Conservation (phyloP, 2,797 vertebrate genomes). For the Setipinna tenuifilis region DNA sequence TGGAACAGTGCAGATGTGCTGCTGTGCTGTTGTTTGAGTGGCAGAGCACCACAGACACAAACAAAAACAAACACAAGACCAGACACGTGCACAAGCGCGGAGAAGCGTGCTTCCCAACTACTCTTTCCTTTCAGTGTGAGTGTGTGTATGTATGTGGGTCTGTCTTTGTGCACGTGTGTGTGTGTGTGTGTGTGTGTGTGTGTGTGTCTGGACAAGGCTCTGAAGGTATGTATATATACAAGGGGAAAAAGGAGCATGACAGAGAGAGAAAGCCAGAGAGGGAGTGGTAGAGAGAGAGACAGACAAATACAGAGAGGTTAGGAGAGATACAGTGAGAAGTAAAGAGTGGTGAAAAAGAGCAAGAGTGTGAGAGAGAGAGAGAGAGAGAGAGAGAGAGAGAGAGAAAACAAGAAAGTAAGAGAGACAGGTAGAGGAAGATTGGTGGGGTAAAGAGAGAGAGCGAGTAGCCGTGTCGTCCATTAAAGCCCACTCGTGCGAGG, state of each 20-base stretch:
- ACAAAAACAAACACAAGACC: not conserved
- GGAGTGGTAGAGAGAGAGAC: too few species aligned
- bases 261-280: too few species aligned
- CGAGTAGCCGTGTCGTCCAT: not conserved
- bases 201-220: too few species aligned
- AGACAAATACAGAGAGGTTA: not conserved
- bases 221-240: too few species aligned
- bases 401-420: too few species aligned
- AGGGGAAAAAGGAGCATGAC: too few species aligned
- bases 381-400: too few species aligned
- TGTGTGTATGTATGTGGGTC: not conserved
- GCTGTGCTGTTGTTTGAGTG: not conserved
- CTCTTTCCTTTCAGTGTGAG: not conserved
- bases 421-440: not conserved
- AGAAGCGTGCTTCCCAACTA: not conserved
- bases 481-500: not conserved
- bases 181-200: not conserved
- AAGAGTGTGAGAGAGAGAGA: too few species aligned
- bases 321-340: not conserved
- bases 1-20: not conserved
- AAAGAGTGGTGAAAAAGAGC: too few species aligned
- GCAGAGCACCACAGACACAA: not conserved
- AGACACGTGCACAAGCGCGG: not conserved
- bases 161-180: not conserved
- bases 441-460: too few species aligned